Conservation (phyloP, 2,888 invertebrate genomes). For the Choristoneura rosaceana region DNA sequence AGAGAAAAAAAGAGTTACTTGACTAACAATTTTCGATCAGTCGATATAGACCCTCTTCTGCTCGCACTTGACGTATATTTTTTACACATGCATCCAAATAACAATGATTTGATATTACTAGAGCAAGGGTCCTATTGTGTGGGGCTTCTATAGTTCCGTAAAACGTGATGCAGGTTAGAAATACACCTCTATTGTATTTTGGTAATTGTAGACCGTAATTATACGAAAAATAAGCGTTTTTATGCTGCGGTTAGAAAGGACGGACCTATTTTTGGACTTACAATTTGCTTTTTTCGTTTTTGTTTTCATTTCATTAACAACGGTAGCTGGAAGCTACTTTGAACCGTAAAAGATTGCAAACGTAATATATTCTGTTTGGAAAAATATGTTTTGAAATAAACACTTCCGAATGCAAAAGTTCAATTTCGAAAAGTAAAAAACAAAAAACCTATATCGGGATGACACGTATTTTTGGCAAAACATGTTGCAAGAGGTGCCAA, state of each 20-base stretch:
- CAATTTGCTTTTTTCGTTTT: not conserved
- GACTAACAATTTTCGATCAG: no score
- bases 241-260: not conserved
- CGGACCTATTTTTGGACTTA: not conserved
- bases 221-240: constrained; percentile 2
- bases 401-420: no score
- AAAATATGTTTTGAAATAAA: no score
- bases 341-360: no score
- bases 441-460: not conserved
- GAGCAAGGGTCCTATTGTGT: constrained; percentile 43
- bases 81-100: constrained; percentile 21
- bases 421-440: no score
- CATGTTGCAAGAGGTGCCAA: constrained; percentile 16
- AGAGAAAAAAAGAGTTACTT: no score
- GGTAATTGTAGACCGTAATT: constrained; percentile 20
- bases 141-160: constrained; percentile 23
- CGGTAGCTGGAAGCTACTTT: no score
- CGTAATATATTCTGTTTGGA: no score
- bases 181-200: constrained; percentile 12
- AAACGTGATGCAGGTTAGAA: constrained; percentile 27
- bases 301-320: not conserved
- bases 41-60: no score
- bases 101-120: constrained; percentile 49
- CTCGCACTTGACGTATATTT: constrained; percentile 4
- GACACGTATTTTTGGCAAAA: constrained; percentile 12